A percentile compares a stretch with the other conserved stretches of the same genome.
phyloP scores from a whole-genome alignment of 2,113 vertebrate genomes.

The Carlito syrichta region DNA sequence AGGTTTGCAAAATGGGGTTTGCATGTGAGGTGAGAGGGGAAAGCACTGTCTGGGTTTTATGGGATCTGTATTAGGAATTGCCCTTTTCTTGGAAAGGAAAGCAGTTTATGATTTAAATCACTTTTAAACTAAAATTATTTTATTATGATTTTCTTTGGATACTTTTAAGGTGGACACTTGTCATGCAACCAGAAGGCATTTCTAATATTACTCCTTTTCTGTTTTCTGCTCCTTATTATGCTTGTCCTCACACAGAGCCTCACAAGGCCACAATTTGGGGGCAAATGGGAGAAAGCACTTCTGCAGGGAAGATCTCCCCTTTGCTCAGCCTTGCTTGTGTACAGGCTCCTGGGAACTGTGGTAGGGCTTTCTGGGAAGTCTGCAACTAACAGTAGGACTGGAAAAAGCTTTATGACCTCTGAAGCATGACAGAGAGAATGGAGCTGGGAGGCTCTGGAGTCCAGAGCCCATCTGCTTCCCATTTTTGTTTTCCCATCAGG shows the following conservation, averaged over 20 bases:
- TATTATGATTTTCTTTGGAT: slow-evolving; percentile 18
- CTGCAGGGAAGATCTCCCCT: not conserved
- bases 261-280: not conserved
- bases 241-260: not conserved
- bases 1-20: not conserved
- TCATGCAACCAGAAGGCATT: not conserved
- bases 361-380: slow-evolving; percentile 39
- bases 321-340: not conserved
- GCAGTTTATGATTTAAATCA: slow-evolving; percentile 27
- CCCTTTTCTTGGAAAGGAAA: slow-evolving; percentile 23
- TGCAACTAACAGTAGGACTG: not conserved
- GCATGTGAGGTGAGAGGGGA: not conserved
- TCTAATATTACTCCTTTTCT: not conserved
- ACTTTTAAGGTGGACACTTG: not conserved
- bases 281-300: not conserved
- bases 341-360: not conserved
- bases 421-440: not conserved
- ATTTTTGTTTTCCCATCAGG: slow-evolving; percentile 34
- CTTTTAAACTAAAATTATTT: slow-evolving; percentile 20
- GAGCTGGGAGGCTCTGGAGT: not conserved
- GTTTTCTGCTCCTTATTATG: not conserved
- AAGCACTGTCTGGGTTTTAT: not conserved
- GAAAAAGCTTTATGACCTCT: not conserved
- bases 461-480: slow-evolving; percentile 13
- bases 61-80: slow-evolving; percentile 6